Conservation (phyloP, 2,888 invertebrate species). For the Automeris io region DNA sequence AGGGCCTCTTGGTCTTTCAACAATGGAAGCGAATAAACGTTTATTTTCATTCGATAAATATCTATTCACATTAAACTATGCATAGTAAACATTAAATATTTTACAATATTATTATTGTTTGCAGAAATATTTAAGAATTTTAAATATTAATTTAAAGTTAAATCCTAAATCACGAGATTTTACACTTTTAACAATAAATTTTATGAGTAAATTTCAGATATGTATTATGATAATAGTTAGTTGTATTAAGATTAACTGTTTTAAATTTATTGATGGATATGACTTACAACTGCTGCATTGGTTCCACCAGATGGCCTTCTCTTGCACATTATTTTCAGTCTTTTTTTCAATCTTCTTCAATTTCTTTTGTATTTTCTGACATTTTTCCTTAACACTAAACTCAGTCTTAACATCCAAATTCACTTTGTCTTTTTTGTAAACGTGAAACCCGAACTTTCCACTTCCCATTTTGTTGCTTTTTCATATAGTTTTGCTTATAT, state of each 20-base stretch:
- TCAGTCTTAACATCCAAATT: conserved; percentile 51
- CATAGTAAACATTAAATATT: conserved; percentile 1
- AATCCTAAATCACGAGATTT: conserved; percentile 5
- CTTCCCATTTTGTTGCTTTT: conserved; percentile 62
- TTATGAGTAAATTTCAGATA: conserved; percentile 13
- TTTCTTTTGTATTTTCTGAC: conserved; percentile 66
- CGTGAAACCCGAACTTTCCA: conserved; percentile 61
- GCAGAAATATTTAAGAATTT: conserved; percentile 6
- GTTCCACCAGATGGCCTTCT: conserved; percentile 74
- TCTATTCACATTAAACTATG: conserved; percentile 11
- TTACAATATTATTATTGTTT: conserved; percentile 6
- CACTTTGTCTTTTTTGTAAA: conserved; percentile 62
- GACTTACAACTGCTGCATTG: conserved; percentile 70
- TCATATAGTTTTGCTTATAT: conserved; percentile 32
- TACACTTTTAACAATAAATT: conserved; percentile 9
- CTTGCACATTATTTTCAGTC: conserved; percentile 56
- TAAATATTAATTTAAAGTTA: neutral
- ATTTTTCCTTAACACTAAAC: conserved; percentile 71
- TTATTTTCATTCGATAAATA: conserved; percentile 14
- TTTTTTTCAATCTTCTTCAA: conserved; percentile 69
- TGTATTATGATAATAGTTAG: conserved; percentile 9
- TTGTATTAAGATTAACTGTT: too few species aligned
- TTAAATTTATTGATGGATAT: conserved; percentile 9
- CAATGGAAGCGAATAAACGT: conserved; percentile 28
- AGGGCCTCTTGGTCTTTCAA: conserved; percentile 46